Evolutionary conservation across 2,113 vertebrate genomes (phyloP).

Genomic region (Steatornis caripensis): DNA sequence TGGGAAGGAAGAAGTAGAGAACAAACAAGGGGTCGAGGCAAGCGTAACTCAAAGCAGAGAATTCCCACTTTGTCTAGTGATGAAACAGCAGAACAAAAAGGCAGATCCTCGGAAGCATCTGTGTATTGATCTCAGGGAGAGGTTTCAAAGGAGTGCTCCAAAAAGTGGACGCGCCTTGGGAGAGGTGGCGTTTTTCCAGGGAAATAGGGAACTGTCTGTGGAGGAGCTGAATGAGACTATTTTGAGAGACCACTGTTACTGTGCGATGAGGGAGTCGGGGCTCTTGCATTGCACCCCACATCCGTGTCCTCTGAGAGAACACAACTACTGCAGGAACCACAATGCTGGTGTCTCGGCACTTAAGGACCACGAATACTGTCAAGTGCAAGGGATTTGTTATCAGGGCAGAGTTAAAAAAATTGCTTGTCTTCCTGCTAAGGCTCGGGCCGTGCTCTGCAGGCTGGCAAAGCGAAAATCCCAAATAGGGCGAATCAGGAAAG

Average conservation of each 20-base stretch:
- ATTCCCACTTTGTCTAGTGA: fast-evolving
- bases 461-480: fast-evolving
- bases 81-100: fast-evolving
- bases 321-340: not conserved
- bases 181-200: fast-evolving
- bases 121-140: fast-evolving
- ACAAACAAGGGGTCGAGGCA: fast-evolving
- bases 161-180: fast-evolving
- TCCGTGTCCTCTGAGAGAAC: not conserved
- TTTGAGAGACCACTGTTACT: not conserved
- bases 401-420: no score
- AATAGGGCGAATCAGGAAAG: fast-evolving
- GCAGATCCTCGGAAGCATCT: not conserved
- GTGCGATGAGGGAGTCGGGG: fast-evolving
- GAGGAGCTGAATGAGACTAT: fast-evolving
- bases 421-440: fast-evolving
- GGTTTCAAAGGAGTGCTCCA: fast-evolving
- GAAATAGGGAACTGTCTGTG: fast-evolving
- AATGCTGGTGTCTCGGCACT: fast-evolving
- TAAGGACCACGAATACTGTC: not conserved
- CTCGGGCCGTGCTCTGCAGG: fast-evolving
- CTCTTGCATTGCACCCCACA: fast-evolving
- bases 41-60: not conserved
- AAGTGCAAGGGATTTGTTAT: fast-evolving
- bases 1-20: not conserved